Evolutionary conservation across 2,113 vertebrate species (phyloP), one percentile per base, ranked within the genome.

Genomic region (Dolichotis patagonum): DNA sequence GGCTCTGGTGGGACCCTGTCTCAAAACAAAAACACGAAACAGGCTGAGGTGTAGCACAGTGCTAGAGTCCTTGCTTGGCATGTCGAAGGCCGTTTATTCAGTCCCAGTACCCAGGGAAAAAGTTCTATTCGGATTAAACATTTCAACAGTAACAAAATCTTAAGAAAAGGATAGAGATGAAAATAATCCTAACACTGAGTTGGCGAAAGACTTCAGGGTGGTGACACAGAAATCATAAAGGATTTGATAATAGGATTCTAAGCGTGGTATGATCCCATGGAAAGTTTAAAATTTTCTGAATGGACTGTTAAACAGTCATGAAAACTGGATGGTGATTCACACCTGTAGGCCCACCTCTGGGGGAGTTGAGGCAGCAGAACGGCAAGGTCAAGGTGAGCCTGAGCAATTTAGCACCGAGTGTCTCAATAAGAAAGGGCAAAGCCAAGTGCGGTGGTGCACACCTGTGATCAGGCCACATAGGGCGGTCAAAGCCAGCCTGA

Each of bases 241-340:
- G 35, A 78, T 75, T 93, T 86, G 22, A 22, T 75, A 73, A 65
- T 60, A 87, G 58, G 49, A 73, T 82, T 65, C 60, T 89, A 95
- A 88, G 69, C 1, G n/a, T 62, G 62, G 11, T 84, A 95, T 67
- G 20, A 81, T 67, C 89, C 7, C 7, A 56, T 65, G 22, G 85
- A 92, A 94, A 82, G 2, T 24, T 62, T 20, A 2, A 22, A 78
- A 56, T 67, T 92, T 85, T 90, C 41, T 81, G 49, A 81, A 81
- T 10, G 75, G 26, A 67, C 26, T 56, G 41, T 56, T 73, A 0
- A 65, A 96, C 16, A 88, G 22, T 88, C 63, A 85, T 24, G 4
- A 73, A 88, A n/a, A 77, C 56, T 5, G 14, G 73, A 28, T 35
- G 30, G 77, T 54, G 77, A 35, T 80, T 52, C 30, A 80, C 30